Base-by-base conservation (phyloP, 2,797 vertebrate genomes). In the Neosalanx taihuensis region DNA sequence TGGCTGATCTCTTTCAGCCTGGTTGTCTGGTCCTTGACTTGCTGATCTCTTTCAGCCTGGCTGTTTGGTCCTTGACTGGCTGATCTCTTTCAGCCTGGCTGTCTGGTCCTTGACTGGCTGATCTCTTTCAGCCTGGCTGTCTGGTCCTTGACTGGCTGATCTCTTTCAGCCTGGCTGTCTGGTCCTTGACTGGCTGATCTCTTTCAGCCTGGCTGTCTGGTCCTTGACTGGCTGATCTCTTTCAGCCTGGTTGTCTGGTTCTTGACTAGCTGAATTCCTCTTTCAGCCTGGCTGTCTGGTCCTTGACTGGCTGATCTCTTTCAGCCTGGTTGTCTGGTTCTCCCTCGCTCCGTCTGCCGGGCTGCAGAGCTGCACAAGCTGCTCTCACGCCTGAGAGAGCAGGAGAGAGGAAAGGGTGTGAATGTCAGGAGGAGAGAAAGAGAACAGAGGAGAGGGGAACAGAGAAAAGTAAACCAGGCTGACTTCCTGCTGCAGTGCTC, bases 401-500 rank as follows among this genome's bases (percentile, higher is more conserved):
- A 26, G 30, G 57, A 67, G 61, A 59, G 23, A 64, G 70, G 64
- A 53, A 64, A 26, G 23, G 23, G 23, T 26, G 23, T 26, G 23
- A 26, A 26, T 26, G 23, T 26, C 33, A 33, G 33, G 23, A 26
- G 23, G 23, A 31, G 49, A 51, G 79, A 69, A 15, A 68, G 63
- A 51, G 57, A 69, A 69, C 75, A 51, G 3, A 6, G 37, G 9
- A 69, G 17, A 10, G 18, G 68, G 89, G 78, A 82, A 7, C 10
- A 12, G 37, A 83, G 84, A 84, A 88, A 88, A 90, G 91, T 91
- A 90, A 92, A 90, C 90, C 81, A 88, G 86, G 87, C 81, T 75
- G 81, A 94, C 93, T 96, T 96, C 95, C 95, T 95, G 92, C 81
- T 83, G 91, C 88, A 76, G 85, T 79, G 84, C 83, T 74, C 82